Evolutionary conservation across 2,113 vertebrate species (phyloP), one percentile per base, ranked within the genome.

Genomic region (Chaetodon trifascialis): DNA sequence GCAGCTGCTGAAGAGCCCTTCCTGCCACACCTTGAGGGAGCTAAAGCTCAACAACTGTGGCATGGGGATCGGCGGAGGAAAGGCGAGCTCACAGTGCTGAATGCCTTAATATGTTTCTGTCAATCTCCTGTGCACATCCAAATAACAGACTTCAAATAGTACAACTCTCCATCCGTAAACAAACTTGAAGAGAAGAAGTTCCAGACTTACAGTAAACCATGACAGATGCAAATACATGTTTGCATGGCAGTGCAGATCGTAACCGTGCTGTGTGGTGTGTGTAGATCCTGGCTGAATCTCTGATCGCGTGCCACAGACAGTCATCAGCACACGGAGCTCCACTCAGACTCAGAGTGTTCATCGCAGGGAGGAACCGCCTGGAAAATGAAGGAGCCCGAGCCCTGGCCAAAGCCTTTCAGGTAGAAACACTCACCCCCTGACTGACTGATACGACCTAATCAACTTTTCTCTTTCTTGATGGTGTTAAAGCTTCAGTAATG

Each of bases 41-140:
- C 96, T 99, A 49, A 96, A 95, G 69, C 96, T 99, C 69, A 99
- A 99, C 94, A 99, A 99, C 92, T 99, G 98, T 59, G 98, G 98
- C 70, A 97, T 99, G 97, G 98, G 98, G 77, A 96, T 97, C 15
- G 98, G 97, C 17, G 98, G 98, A 23, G 98, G 98, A 79, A 99
- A 99, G 97, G 98, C 98, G 88, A 91, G 92, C 1, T 55, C 11
- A 21, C 0, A 0, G 7, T 14, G 49, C 11, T 17, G 30, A 17
- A 59, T 34, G 56, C 30, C 30, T 17, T 16, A 2, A 34, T 59
- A 9, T 51, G n/a, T 56, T 70, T 66, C 51, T 42, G 10, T 51
- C 11, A 56, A 6, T 8, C 2, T 40, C 4, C 17, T 9, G 17
- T 2, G 2, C 62, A 46, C 7, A 0, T 44, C 14, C 6, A 62